Evolutionary conservation across 2,888 invertebrate species (phyloP).

Genomic region (Agrotis puta): DNA sequence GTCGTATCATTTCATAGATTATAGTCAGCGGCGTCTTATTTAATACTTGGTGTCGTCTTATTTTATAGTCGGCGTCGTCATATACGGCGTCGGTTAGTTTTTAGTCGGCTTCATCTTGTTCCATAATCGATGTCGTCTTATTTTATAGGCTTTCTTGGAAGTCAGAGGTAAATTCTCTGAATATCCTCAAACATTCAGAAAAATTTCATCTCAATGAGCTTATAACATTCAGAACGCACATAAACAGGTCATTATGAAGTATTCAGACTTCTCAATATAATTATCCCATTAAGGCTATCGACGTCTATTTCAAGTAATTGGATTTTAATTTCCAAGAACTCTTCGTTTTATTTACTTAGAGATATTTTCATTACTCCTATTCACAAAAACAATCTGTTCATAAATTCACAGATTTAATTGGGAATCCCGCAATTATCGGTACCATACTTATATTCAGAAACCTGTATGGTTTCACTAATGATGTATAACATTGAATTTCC

Average conservation of each 20-base stretch:
- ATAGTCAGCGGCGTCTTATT: no score
- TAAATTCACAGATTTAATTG: neutral
- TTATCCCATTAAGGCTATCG: slow-evolving; percentile 21
- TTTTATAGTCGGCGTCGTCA: no score
- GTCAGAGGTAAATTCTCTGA: slow-evolving; percentile 1
- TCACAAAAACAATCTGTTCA: slow-evolving; percentile 2
- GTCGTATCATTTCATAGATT: no score
- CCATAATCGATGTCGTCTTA: no score
- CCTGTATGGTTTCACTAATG: no score
- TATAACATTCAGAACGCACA: slow-evolving; percentile 27
- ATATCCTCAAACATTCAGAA: neutral
- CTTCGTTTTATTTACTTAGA: neutral
- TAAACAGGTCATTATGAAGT: slow-evolving; percentile 24
- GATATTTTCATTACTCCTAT: slow-evolving; percentile 9
- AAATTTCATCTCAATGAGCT: slow-evolving; percentile 24
- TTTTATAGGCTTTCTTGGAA: no score
- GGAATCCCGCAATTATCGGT: neutral
- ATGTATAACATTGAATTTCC: no score
- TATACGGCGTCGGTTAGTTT: no score
- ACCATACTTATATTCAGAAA: no score
- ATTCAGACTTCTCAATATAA: slow-evolving; percentile 24
- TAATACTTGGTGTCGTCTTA: no score
- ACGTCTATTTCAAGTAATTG: neutral
- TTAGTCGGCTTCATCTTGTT: no score
- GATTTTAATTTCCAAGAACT: slow-evolving; percentile 10